Conservation (phyloP, 2,113 vertebrate species). For the Brachyhypopomus occidentalis region DNA sequence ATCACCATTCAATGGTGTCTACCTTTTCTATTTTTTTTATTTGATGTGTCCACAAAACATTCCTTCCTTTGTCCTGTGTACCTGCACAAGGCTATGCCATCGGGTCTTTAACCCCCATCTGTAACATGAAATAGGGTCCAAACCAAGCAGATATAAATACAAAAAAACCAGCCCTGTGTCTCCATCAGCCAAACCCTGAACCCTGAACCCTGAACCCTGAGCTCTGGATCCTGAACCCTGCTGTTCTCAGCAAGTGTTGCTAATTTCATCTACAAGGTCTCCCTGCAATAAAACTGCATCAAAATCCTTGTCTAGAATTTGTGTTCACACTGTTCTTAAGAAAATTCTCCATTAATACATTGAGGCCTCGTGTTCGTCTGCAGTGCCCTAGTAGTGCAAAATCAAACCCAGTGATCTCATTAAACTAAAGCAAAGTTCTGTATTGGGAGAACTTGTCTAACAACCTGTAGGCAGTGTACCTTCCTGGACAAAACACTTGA, state of each 20-base stretch:
- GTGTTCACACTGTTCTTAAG: conserved; percentile 36
- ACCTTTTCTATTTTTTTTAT: no score
- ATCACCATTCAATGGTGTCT: no score
- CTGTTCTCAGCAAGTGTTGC: background rate
- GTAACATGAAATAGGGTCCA: no score
- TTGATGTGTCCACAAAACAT: no score
- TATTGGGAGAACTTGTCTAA: conserved; percentile 46
- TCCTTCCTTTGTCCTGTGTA: no score
- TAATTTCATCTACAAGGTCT: conserved; percentile 38
- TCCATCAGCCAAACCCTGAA: background rate
- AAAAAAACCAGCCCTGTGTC: background rate
- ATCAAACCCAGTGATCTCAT: conserved; percentile 56
- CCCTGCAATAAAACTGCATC: conserved; percentile 18
- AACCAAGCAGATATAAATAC: no score
- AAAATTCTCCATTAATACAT: conserved; percentile 44
- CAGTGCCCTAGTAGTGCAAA: conserved; percentile 31
- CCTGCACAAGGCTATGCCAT: no score
- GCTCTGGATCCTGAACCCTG: no score
- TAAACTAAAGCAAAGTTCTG: conserved; percentile 55
- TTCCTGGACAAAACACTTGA: conserved; percentile 11
- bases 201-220: no score
- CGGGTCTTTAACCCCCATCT: no score
- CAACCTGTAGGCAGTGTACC: conserved; percentile 35
- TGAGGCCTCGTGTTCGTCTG: conserved; percentile 33
- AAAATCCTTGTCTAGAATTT: conserved; percentile 42